phyloP scores from a whole-genome alignment of 2,797 vertebrate genomes.

The Enteromius trimaculatus region DNA sequence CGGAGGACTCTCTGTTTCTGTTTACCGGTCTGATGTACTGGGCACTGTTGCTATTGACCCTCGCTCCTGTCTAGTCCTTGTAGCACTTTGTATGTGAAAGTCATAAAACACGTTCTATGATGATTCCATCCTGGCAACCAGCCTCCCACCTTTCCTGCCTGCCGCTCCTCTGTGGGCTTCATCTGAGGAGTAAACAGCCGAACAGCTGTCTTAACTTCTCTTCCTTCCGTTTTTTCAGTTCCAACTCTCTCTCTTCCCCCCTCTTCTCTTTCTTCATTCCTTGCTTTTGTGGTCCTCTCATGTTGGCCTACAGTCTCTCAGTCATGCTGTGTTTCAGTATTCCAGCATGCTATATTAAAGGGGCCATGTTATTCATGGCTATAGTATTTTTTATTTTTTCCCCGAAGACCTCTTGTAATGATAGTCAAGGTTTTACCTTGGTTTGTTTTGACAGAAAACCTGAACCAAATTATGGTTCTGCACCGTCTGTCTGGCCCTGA shows the following conservation, averaged over 20 bases:
- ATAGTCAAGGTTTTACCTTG: neutral
- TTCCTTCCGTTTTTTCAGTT: constrained; percentile 63
- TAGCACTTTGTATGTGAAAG: constrained; percentile 62
- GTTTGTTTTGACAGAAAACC: neutral
- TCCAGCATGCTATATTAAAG: constrained; percentile 5
- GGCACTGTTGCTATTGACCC: constrained; percentile 55
- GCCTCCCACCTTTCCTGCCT: constrained; percentile 50
- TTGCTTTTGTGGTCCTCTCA: neutral
- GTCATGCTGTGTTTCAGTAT: constrained; percentile 12
- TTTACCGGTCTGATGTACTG: constrained; percentile 49
- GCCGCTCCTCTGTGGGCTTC: constrained; percentile 67
- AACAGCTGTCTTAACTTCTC: constrained; percentile 74
- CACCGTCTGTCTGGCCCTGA: neutral
- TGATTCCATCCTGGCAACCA: constrained; percentile 71
- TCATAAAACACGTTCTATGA: constrained; percentile 68
- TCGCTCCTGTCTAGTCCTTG: constrained; percentile 42
- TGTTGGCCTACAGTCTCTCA: neutral
- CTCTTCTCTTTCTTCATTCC: constrained; percentile 42
- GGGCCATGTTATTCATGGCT: neutral
- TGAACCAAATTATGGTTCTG: neutral
- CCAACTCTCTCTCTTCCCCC: constrained; percentile 54
- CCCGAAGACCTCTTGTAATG: neutral
- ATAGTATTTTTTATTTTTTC: constrained; percentile 5
- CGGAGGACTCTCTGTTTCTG: constrained; percentile 41
- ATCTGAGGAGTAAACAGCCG: constrained; percentile 73